Evolutionary conservation across 2,888 invertebrate species (phyloP), one percentile per base, ranked within the genome.

Genomic region (Eudemis profundana): DNA sequence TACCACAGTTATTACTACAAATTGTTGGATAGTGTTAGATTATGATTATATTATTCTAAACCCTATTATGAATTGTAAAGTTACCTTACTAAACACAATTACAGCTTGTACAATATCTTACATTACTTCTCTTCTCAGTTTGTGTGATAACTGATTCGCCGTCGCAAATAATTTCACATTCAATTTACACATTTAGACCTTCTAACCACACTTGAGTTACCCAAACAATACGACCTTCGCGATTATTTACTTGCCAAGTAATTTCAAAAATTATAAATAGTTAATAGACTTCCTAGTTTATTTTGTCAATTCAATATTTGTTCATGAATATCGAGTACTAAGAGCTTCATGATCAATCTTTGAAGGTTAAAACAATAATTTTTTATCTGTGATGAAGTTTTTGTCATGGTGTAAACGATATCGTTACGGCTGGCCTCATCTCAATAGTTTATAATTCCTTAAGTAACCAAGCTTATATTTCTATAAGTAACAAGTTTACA

Each of bases 231-330:
- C 27, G 44, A 29, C 57, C 64, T 64, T 64, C 57, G n/a, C 23
- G 23, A 51, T 42, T 36, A 64, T 59, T 64, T 64, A 19, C 50
- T 64, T 50, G 42, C 19, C n/a, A 63, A 57, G 57, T 59, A 64
- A 64, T 59, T 38, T 62, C 17, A 44, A 59, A 29, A 59, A 56
- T 21, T 27, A 47, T 46, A 44, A 44, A 51, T 14, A 17, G n/a
- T 46, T 36, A 44, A 51, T 14, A 17, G n/a, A 64, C 57, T 50
- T 59, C 57, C 57, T 50, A 64, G 57, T 59, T 64, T 59, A 36
- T 44, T 50, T 51, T 44, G 44, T 51, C 64, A 64, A 27, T 59
- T 63, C 33, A 29, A 50, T 59, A 59, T 64, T 59, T 59, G 57
- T 64, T 64, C 57, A 59, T 42, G 50, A 64, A 59, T 44, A 64